Evolutionary conservation across 2,797 vertebrate species (phyloP), one percentile per base, ranked within the genome.

Genomic region (Bucorvus abyssinicus): DNA sequence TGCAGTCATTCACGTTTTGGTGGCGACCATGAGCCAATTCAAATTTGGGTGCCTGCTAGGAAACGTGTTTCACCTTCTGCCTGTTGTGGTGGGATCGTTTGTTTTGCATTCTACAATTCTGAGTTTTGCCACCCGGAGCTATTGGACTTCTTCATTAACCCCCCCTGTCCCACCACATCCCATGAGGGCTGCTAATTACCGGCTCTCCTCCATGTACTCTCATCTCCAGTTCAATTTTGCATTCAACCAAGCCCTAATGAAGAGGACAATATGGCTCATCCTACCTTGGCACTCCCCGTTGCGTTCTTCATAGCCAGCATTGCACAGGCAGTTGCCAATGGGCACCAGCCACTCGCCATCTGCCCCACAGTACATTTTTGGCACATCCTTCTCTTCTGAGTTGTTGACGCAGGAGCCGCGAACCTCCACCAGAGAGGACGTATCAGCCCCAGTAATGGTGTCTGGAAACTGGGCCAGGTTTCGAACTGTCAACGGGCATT

Each of bases 331-430:
- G 98, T 99, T 99, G 97, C 99, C 99, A 96, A 99, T 99, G 94
- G 99, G 99, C 88, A 99, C 99, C 98, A 99, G 97, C 99, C 99
- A 99, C 92, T 99, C 99, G 1, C 99, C 99, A 80, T 99, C 99
- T 78, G 99, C 99, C 83, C 99, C 99, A 6, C 99, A 99, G 98
- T 99, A 99, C 99, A 99, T 99, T 98, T 99, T 99, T 92, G 99
- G 99, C 97, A 99, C 98, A 97, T 99, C 99, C 95, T 99, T 99
- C 96, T 99, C 99, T 96, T 99, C 99, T 0, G 99, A 99, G 97
- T 99, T 99, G 98, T 99, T 98, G 98, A 99, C 99, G 63, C 99
- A 99, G 18, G 99, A 99, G 93, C 99, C 99, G 2, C 99, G 98
- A 91, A 99, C 98, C 96, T 99, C 99, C 97, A 99, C 99, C 91